A percentile compares a stretch with the other conserved stretches of the same genome.
These are phyloP conservation scores for Drosophila mojavensis DNA, from an alignment of 1,140 invertebrate species.

Conservation along the genomic window DNA sequence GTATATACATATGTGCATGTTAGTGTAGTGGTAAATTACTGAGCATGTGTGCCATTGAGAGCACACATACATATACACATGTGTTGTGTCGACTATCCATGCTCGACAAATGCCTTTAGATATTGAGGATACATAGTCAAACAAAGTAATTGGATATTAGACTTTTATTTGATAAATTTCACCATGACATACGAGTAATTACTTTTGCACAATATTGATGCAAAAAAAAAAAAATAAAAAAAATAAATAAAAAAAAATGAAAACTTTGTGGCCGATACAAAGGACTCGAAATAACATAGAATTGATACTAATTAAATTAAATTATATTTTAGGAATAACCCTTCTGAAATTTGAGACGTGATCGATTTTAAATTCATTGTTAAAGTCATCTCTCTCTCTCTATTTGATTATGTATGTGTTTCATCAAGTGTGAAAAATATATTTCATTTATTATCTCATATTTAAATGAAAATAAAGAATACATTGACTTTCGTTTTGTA, in stretches of 20 bases:
- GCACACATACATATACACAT: neutral
- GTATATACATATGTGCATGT: neutral
- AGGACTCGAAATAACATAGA: no score
- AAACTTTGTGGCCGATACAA: no score
- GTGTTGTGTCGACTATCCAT: neutral
- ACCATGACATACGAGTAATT: conserved; percentile 5
- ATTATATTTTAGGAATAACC: no score
- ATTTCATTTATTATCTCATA: no score
- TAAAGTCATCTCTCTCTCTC: no score
- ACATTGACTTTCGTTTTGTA: no score
- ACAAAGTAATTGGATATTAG: conserved; percentile 21
- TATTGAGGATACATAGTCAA: conserved; percentile 15
- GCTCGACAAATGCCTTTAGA: neutral
- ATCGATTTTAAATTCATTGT: no score
- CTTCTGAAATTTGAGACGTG: no score
- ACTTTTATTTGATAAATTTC: conserved; percentile 11
- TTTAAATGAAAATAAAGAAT: no score
- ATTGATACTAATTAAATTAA: no score
- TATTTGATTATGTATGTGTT: no score
- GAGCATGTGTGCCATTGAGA: conserved; percentile 23
- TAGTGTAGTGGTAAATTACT: conserved; percentile 18
- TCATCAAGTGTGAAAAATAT: no score
- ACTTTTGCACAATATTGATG: neutral
- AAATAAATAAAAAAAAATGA: neutral
- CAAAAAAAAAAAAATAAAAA: neutral